phyloP scores from a whole-genome alignment of 2,797 vertebrate species.

The Ibycter americanus region DNA sequence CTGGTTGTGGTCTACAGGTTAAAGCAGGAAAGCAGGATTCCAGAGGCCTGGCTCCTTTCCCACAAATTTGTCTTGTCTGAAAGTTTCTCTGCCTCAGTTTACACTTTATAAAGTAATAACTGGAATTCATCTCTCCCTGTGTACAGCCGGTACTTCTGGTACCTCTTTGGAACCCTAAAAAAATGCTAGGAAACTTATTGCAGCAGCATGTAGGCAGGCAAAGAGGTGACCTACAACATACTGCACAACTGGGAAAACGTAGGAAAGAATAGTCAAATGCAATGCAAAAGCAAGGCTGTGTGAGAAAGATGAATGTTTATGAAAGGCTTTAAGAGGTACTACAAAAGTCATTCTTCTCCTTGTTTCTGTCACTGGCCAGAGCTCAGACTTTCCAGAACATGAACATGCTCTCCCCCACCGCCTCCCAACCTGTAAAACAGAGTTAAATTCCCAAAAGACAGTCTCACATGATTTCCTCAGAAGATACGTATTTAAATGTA shows the following conservation, averaged over 20 bases:
- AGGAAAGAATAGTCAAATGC: not conserved
- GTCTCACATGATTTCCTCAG: not conserved
- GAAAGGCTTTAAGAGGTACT: not conserved
- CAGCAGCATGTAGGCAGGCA: not conserved
- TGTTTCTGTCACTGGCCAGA: not conserved
- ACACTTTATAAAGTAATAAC: not conserved
- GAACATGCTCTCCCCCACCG: rapidly evolving
- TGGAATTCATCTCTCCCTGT: not conserved
- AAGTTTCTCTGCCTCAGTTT: constrained; percentile 10
- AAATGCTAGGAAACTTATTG: not conserved
- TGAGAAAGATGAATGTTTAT: not conserved
- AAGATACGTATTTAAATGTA: constrained; percentile 9
- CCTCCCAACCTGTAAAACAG: not conserved
- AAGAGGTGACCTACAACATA: not conserved
- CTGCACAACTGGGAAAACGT: not conserved
- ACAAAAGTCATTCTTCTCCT: not conserved
- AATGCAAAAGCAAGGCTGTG: not conserved
- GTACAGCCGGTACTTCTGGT: not conserved
- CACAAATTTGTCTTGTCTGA: not conserved
- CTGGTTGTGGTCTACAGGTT: constrained; percentile 7
- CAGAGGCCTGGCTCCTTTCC: not conserved
- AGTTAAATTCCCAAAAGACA: not conserved
- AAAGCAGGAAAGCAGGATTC: not conserved
- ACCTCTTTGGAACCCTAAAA: not conserved
- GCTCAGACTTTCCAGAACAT: not conserved